phyloP scores from a whole-genome alignment of 2,888 invertebrate species.

The Lacanobia oleracea region DNA sequence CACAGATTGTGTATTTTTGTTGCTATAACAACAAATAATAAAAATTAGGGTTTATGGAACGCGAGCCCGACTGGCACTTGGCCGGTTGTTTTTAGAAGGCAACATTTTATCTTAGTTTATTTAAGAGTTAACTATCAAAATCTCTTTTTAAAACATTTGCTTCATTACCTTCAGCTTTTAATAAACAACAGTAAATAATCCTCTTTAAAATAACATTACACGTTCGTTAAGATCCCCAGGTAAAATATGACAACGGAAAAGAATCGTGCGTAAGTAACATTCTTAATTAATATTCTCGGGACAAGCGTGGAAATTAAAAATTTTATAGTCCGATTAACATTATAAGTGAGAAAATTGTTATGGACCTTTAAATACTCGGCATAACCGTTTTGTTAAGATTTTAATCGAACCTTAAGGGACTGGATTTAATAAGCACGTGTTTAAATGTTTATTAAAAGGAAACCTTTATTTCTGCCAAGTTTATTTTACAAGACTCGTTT shows the following conservation, averaged over 20 bases:
- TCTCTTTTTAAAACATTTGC: background rate
- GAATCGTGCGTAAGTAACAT: constrained; percentile 54
- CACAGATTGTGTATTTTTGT: no score
- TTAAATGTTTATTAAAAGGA: constrained; percentile 40
- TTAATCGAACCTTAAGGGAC: constrained; percentile 61
- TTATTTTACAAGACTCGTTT: constrained; percentile 1
- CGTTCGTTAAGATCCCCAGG: constrained; percentile 41
- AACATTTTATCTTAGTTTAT: background rate
- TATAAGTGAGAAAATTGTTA: constrained; percentile 57
- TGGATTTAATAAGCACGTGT: constrained; percentile 20
- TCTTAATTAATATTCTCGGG: constrained; percentile 59
- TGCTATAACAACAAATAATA: no score
- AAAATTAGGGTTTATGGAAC: no score
- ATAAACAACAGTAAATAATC: constrained; percentile 34
- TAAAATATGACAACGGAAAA: constrained; percentile 40
- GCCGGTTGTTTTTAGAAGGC: background rate
- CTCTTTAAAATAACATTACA: constrained; percentile 53
- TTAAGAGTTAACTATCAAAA: background rate
- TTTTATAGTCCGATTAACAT: constrained; percentile 59
- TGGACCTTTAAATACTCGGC: constrained; percentile 46
- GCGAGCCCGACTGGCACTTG: no score
- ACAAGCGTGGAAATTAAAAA: constrained; percentile 56
- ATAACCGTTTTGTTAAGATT: constrained; percentile 62
- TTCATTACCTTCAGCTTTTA: constrained; percentile 15
- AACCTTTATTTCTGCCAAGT: constrained; percentile 10